These are phyloP conservation scores for Thalassophryne amazonica DNA, from an alignment of 2,797 vertebrate species.

Conservation along the genomic window DNA sequence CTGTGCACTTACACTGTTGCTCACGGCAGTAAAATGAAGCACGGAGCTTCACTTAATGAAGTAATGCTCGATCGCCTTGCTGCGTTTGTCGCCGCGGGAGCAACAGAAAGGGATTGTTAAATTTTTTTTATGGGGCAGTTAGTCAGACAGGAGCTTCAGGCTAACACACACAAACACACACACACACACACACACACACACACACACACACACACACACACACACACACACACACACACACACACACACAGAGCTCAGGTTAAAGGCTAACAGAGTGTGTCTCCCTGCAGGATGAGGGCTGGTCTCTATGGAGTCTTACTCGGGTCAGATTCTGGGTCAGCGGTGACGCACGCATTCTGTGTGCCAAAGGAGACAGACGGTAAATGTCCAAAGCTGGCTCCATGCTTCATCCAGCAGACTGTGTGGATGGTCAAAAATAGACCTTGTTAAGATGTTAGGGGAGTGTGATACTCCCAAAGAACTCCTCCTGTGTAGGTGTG, in stretches of 20 bases:
- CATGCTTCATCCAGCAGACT: no score
- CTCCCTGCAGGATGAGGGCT: conserved; percentile 44
- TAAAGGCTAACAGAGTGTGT: conserved; percentile 21
- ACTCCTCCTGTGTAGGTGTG: no score
- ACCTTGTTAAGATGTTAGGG: no score
- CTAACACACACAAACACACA: conserved; percentile 7
- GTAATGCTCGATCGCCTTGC: conserved; percentile 6
- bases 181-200: conserved; percentile 16
- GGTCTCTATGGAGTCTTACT: conserved; percentile 47
- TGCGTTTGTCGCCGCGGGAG: conserved; percentile 45
- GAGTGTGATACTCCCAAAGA: no score
- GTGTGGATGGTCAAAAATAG: no score
- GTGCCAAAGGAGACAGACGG: no score
- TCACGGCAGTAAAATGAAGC: conserved; percentile 8
- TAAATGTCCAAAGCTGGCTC: no score
- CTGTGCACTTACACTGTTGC: neutral
- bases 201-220: conserved; percentile 3
- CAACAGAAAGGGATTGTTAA: conserved; percentile 25
- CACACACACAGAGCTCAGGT: neutral
- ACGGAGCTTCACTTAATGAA: conserved; percentile 30
- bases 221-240: neutral
- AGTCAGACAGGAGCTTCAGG: conserved; percentile 49
- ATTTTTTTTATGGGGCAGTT: conserved; percentile 46
- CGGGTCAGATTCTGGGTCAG: conserved; percentile 34
- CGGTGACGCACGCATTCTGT: conserved; percentile 29